Evolutionary conservation across 2,888 invertebrate genomes (phyloP).

Genomic region (Drosophila austrosaltans): DNA sequence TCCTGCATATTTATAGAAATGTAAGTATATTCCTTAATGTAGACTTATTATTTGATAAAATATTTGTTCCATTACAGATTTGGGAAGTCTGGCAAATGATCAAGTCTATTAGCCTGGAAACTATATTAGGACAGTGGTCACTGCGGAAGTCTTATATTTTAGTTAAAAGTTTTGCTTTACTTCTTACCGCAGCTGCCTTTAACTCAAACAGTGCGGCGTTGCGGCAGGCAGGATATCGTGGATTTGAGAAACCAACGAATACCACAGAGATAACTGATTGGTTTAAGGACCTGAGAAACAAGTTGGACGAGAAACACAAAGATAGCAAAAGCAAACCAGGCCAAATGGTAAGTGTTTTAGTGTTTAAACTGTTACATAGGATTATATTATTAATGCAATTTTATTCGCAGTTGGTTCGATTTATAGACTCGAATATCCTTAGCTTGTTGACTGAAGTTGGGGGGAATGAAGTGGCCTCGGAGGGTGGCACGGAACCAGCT

Average conservation of each 20-base stretch:
- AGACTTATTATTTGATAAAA: background rate
- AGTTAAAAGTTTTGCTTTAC: constrained; percentile 48
- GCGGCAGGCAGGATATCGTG: constrained; percentile 58
- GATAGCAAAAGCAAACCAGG: constrained; percentile 19
- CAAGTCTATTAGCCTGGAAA: constrained; percentile 30
- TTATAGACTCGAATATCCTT: constrained; percentile 58
- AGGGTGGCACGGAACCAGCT: constrained; percentile 38
- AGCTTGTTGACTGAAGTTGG: constrained; percentile 23
- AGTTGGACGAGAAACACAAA: constrained; percentile 47
- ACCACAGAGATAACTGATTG: constrained; percentile 43
- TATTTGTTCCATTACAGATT: constrained; percentile 32
- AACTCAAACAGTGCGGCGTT: constrained; percentile 46
- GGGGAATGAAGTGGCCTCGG: constrained; percentile 44
- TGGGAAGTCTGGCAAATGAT: constrained; percentile 60
- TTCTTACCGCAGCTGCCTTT: constrained; percentile 48
- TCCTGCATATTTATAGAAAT: constrained; percentile 60
- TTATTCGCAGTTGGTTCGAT: constrained; percentile 49
- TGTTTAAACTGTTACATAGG: too few species aligned
- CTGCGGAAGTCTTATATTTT: constrained; percentile 44
- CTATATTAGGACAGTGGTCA: constrained; percentile 51
- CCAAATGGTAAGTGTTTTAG: constrained; percentile 37
- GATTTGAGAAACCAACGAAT: constrained; percentile 54
- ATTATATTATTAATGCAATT: background rate
- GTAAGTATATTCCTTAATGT: constrained; percentile 35
- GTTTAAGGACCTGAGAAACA: constrained; percentile 51